Conservation (phyloP, 2,113 vertebrate genomes). For the Phrynosoma platyrhinos region DNA sequence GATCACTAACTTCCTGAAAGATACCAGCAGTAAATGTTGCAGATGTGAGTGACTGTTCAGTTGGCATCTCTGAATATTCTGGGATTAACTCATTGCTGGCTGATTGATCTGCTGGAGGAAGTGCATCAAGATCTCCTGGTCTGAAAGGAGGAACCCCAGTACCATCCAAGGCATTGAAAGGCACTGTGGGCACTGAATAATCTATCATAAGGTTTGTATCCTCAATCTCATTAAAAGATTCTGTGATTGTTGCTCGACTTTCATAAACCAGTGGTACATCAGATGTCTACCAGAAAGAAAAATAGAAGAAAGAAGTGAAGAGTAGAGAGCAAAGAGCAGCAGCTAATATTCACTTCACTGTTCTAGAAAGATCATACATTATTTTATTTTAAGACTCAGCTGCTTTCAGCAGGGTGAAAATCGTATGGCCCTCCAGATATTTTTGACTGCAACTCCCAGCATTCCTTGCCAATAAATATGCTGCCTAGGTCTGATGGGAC, state of each 20-base stretch:
- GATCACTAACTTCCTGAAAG: background rate
- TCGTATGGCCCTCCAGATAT: too few relatives aligned
- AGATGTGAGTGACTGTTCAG: background rate
- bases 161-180: conserved; percentile 46
- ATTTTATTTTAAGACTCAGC: background rate
- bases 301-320: conserved; percentile 39
- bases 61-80: background rate
- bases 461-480: too few relatives aligned
- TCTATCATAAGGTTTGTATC: background rate
- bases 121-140: conserved; percentile 42
- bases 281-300: conserved; percentile 61
- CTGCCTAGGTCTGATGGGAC: too few relatives aligned
- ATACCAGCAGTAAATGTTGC: background rate
- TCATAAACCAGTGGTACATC: conserved; percentile 64
- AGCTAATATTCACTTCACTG: conserved; percentile 15
- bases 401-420: too few relatives aligned
- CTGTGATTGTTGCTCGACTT: conserved; percentile 44
- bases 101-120: conserved; percentile 58
- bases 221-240: conserved; percentile 30
- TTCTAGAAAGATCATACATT: background rate
- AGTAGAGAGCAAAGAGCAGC: background rate
- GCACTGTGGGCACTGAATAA: conserved; percentile 42
- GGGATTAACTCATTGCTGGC: conserved; percentile 48
- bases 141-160: conserved; percentile 43
- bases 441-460: too few relatives aligned